Base-by-base conservation (phyloP, 2,113 vertebrate genomes). In the Muscicapa adusta region DNA sequence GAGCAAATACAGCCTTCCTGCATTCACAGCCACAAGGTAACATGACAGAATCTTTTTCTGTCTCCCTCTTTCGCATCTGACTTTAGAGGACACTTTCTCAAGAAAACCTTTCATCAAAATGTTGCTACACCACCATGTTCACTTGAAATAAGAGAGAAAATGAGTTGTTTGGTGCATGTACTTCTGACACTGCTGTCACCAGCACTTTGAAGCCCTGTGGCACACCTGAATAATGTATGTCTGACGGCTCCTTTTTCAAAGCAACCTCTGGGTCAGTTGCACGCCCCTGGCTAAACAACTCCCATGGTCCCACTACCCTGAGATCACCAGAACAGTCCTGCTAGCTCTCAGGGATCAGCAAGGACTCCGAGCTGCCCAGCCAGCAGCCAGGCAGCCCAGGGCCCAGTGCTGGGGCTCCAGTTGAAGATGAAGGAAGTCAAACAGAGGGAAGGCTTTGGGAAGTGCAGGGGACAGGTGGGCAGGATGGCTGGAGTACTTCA, bases 21-120 rank as follows among this genome's bases (percentile, higher is more conserved):
- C 48, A 29, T 31, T 47, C 47, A 36, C 38, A 74, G 56, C 0
- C 4, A n/a, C 40, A 31, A 31, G 56, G 29, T 31, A 96, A 54
- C 5, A 7, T 0, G 8, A 40, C 47, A 73, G 50, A 62, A 51
- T 24, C 60, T 56, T 54, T 17, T 88, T 28, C 68, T 67, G 26
- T 42, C 81, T 74, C 53, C 28, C 42, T 79, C 23, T 19, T 85
- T 58, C 34, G 36, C 4, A 0, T 84, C 61, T 84, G 60, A 53
- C 56, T 91, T 62, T 40, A 71, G 56, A 88, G 33, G 20, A 76
- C 22, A 43, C 19, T 42, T 85, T 57, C 74, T 60, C 10, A 51
- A 40, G 47, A 67, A 94, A 92, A 56, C 28, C 40, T 81, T 56
- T 84, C 40, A 77, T 89, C 53, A 53, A 60, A 71, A 18, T 14